A percentile compares a stretch with the other conserved stretches of the same genome.
Evolutionary conservation across 64 coral and sea anemone species (phyloP).

Genomic region (Stylophora pistillata): DNA sequence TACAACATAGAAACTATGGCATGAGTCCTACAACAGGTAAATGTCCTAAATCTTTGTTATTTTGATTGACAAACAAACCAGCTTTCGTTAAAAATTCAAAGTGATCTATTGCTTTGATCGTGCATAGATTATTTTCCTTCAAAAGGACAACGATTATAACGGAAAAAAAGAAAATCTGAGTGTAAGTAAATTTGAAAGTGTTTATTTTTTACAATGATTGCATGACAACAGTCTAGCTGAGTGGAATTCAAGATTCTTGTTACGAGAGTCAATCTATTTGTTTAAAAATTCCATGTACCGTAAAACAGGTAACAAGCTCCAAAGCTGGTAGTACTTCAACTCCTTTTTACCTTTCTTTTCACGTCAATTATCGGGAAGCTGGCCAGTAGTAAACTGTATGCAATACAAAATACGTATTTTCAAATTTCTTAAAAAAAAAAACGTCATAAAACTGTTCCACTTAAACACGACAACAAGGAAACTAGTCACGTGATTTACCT

Average conservation of each 20-base stretch:
- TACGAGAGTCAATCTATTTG: not conserved
- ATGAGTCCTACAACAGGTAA: not conserved
- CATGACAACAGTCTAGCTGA: not conserved
- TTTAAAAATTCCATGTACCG: not conserved
- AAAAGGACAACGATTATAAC: not conserved
- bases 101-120: not conserved
- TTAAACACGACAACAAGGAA: no score
- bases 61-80: not conserved
- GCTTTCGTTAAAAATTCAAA: not conserved
- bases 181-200: not conserved
- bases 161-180: not conserved
- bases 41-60: slow-evolving; percentile 10
- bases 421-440: no score
- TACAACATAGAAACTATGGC: not conserved
- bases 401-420: no score
- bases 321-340: not conserved
- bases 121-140: not conserved
- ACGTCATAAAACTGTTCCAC: no score
- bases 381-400: not conserved
- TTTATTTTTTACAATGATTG: not conserved
- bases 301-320: not conserved
- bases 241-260: not conserved
- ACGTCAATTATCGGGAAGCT: not conserved
- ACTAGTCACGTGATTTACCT: no score
- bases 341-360: no score